Base-by-base conservation (phyloP, 1,140 invertebrate genomes). In the Drosophila insularis region DNA sequence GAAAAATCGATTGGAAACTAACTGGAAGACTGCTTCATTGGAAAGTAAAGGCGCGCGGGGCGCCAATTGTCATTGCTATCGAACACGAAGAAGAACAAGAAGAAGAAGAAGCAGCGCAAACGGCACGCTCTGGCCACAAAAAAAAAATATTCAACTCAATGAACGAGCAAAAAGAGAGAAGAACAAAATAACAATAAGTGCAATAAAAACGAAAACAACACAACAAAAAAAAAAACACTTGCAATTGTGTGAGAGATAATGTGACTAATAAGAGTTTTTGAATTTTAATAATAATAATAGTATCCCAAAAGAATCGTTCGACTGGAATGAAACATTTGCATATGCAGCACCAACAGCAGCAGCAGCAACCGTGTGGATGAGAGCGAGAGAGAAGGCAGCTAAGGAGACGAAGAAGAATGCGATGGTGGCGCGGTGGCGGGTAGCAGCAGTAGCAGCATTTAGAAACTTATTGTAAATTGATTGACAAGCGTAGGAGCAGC, bases 1-100 rank as follows among this genome's bases (percentile, higher is more conserved):
- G 90, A 91, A 91, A 91, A 91, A 91, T 91, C 90, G 90, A 91
- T 91, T 91, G 82, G 82, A 89, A 90, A 70, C 27, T 23, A 56
- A 78, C 77, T 85, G 82, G 84, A 81, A 87, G 73, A 65, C 67
- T 77, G 59, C 68, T 70, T 68, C 79, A 70, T 70, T 63, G 71
- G 68, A 70, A 72, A 76, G 31, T 63, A 60, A 61, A 67, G 65
- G 59, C 59, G 68, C 67, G 65, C 54, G 74, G 79, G 63, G 69
- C 76, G 80, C 80, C 84, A 89, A 89, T 89, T 87, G 84, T 87
- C 79, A 89, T 81, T 74, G 82, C 79, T 78, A 85, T 74, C 55
- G 72, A 80, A 71, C 27, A 87, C 81, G 82, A 87, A 84, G 77
- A 89, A 81, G 81, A 81, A 73, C 63, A 70, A 66, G 27, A 79